Base-by-base conservation (phyloP, 2,888 invertebrate genomes). In the Dicyrtomina minuta region DNA sequence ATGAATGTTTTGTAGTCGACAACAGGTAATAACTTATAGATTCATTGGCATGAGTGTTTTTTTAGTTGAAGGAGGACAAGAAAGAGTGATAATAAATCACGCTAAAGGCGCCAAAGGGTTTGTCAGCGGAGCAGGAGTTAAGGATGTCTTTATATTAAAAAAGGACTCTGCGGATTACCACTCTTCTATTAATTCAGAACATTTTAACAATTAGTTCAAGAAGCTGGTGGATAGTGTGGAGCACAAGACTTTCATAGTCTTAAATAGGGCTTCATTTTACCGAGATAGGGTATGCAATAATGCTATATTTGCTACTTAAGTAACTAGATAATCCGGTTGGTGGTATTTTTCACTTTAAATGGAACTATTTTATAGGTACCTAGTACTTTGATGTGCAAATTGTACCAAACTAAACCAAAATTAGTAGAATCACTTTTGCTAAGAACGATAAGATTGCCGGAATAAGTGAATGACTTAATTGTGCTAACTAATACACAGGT, bases 181-280 rank as follows among this genome's bases (percentile, higher is more conserved):
- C 24, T 20, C 17, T 17, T 10, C 22, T 26, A 53, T 53, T 22
- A 53, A 53, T 22, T 6, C 20, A 17, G 24, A 53, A 53, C 53
- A 53, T 15, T 53, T 8, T 8, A 22, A 22, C 6, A 26, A 53
- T 24, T 53, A 26, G 53, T 53, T 53, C n/a, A 22, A 20, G n/a
- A 61, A 61, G 33, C 56, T 70, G n/a, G 1, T 70, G 2, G 24
- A 46, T 4, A 6, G 27, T 3, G 53, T 65, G 5, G 65, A 65
- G 12, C 22, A 56, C 41, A 64, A 65, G 15, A 51, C 65, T 13
- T 59, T 70, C 1, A 6, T 70, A 2, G 66, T 70, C 2, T 13
- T 70, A 12, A 66, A 70, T 39, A 44, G 27, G 27, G 70, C 70
- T 15, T 59, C 70, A 13, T 70, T 65, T 26, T 65, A 70, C 22